These are phyloP conservation scores for Agrochola litura DNA, from an alignment of 2,888 invertebrate genomes.

Conservation along the genomic window DNA sequence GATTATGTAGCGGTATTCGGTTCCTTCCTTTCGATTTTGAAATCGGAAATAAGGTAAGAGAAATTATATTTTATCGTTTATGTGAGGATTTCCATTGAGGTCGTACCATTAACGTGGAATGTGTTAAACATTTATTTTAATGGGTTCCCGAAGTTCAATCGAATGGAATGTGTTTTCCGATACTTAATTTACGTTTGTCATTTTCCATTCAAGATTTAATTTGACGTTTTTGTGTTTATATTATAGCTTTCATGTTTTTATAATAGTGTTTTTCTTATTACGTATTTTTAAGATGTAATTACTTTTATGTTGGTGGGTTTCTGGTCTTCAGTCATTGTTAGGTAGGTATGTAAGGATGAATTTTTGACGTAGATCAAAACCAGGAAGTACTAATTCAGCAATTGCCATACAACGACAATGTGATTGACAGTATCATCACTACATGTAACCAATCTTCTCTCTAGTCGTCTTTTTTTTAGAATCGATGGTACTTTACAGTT, in stretches of 20 bases:
- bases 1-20: constrained; percentile 39
- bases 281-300: neutral
- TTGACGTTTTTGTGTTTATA: constrained; percentile 13
- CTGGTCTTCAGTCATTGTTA: neutral
- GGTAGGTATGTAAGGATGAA: neutral
- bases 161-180: constrained; percentile 28
- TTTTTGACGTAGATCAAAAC: neutral
- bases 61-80: constrained; percentile 56
- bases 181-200: constrained; percentile 32
- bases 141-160: constrained; percentile 39
- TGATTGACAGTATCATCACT: neutral
- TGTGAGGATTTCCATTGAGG: constrained; percentile 42
- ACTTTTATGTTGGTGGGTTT: neutral
- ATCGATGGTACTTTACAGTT: neutral
- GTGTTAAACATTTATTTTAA: constrained; percentile 54
- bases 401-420: neutral
- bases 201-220: constrained; percentile 20
- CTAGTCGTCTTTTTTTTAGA: neutral
- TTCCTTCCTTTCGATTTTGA: constrained; percentile 49
- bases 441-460: neutral
- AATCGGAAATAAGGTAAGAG: constrained; percentile 63
- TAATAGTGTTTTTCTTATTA: neutral
- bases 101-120: constrained; percentile 38
- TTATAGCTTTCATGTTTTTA: neutral
- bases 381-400: neutral